Evolutionary conservation across 1,140 invertebrate species (phyloP).

Genomic region (Neuroterus valhalla): DNA sequence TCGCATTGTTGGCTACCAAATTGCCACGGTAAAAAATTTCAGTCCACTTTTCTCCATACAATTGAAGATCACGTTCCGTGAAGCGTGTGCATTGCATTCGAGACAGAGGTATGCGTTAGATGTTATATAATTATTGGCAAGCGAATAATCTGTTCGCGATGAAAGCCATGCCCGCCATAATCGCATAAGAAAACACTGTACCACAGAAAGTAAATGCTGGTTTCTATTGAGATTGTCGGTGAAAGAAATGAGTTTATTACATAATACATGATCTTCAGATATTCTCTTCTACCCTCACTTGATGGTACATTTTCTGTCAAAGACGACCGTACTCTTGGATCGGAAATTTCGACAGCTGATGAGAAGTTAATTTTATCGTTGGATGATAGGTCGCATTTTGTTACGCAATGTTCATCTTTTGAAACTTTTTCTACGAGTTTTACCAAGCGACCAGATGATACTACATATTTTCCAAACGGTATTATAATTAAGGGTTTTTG

Average conservation of each 20-base stretch:
- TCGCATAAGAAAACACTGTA: too few relatives aligned
- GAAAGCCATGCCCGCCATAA: too few relatives aligned
- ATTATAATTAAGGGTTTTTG: constrained; percentile 40
- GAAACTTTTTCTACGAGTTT: constrained; percentile 28
- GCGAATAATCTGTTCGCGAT: neutral
- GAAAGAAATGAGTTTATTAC: constrained; percentile 34
- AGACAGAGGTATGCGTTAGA: neutral
- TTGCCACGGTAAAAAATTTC: too few relatives aligned
- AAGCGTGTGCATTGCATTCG: too few relatives aligned
- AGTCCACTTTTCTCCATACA: too few relatives aligned
- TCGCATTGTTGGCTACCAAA: too few relatives aligned
- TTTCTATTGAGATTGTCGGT: neutral
- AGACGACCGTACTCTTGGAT: too few relatives aligned
- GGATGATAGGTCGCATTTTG: constrained; percentile 35
- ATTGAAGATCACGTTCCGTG: too few relatives aligned
- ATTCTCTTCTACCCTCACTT: constrained; percentile 35
- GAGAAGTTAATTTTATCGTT: constrained; percentile 5
- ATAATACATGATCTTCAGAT: constrained; percentile 39
- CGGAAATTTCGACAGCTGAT: too few relatives aligned
- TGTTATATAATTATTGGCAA: neutral
- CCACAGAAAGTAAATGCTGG: too few relatives aligned
- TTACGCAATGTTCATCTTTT: constrained; percentile 46
- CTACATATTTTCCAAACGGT: constrained; percentile 38
- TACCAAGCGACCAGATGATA: constrained; percentile 37
- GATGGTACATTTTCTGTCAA: neutral